Evolutionary conservation across 2,113 vertebrate species (phyloP).

Genomic region (Gymnocephalus cernua): DNA sequence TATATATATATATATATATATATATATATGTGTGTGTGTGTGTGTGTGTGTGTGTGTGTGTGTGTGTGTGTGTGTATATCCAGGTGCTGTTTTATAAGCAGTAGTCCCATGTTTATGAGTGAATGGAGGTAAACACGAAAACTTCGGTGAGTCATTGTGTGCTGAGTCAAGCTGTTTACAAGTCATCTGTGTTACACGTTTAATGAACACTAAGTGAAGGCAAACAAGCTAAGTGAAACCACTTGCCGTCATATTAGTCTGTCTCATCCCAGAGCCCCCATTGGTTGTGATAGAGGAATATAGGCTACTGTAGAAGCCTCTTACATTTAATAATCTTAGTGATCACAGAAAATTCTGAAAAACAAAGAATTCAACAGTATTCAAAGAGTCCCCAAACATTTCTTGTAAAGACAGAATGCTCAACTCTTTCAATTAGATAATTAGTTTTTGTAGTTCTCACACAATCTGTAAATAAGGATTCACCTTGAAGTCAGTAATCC

Average conservation of each 20-base stretch:
- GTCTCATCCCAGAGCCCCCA: not conserved
- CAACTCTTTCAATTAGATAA: not conserved
- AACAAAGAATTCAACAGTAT: not conserved
- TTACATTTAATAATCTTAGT: not conserved
- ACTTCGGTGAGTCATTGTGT: constrained; percentile 21
- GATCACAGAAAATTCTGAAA: not conserved
- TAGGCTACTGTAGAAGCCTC: not conserved
- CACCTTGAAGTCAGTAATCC: not conserved
- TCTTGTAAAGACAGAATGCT: not conserved
- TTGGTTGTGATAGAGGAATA: not conserved
- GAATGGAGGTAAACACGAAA: not conserved
- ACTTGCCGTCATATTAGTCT: not conserved
- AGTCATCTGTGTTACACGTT: not conserved
- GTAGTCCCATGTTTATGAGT: not conserved
- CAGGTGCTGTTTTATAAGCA: constrained; percentile 6
- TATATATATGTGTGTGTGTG: no score
- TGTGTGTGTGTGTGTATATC: no score
- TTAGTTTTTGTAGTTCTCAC: not conserved
- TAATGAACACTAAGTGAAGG: constrained; percentile 5
- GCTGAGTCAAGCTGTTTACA: not conserved
- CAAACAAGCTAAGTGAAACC: constrained; percentile 5
- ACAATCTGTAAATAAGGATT: not conserved
- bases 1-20: no score
- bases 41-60: no score
- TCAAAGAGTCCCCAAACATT: not conserved